Evolutionary conservation across 2,888 invertebrate genomes (phyloP).

Genomic region (Ashinkailepas kermadecensis): DNA sequence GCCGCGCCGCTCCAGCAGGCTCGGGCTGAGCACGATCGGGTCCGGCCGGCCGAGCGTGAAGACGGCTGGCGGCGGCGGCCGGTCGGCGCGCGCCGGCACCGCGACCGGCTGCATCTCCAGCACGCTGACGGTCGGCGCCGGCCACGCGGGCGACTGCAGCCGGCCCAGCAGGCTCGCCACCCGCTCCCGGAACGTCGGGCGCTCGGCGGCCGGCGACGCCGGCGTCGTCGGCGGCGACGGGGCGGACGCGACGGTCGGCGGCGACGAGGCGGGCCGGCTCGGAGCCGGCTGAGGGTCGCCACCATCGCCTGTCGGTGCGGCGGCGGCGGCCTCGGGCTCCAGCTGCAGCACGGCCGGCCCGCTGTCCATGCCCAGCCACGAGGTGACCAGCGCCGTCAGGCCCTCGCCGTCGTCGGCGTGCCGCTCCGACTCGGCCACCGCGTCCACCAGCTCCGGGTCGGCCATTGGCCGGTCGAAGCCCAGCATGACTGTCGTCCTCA

Average conservation of each 20-base stretch:
- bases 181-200: no score
- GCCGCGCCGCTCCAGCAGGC: neutral
- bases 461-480: constrained; percentile 23
- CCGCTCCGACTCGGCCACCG: constrained; percentile 26
- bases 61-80: neutral
- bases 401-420: neutral
- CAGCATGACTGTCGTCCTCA: neutral
- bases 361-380: neutral
- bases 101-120: neutral
- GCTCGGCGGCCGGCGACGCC: no score
- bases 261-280: neutral
- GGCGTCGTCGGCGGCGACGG: neutral
- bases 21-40: constrained; percentile 5
- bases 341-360: constrained; percentile 15
- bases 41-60: neutral
- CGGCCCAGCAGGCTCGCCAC: neutral
- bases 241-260: neutral
- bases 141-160: neutral
- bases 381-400: neutral
- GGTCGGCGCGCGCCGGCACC: neutral
- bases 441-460: constrained; percentile 31
- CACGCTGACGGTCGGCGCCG: neutral
- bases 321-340: neutral
- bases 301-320: neutral
- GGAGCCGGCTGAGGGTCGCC: no score